Conservation (phyloP, 2,888 invertebrate genomes). For the Nomada lathburiana region DNA sequence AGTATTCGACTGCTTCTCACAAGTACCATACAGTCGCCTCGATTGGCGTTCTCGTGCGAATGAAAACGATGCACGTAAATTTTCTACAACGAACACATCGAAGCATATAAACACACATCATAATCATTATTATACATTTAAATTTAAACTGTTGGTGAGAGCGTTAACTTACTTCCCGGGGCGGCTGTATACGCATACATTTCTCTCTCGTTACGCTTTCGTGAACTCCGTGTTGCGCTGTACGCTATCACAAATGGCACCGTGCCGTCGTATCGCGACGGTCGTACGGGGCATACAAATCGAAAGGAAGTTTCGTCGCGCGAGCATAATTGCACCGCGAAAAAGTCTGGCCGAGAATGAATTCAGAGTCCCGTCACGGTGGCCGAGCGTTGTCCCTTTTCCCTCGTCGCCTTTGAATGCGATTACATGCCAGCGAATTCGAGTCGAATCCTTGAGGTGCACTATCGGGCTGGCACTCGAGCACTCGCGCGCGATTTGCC, state of each 20-base stretch:
- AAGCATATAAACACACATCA: too few species aligned
- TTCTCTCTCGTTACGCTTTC: constrained; percentile 4
- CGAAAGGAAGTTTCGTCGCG: constrained; percentile 20
- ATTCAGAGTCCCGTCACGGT: constrained; percentile 33
- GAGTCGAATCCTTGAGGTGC: constrained; percentile 47
- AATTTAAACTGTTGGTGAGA: not conserved
- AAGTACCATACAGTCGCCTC: too few species aligned
- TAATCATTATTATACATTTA: not conserved
- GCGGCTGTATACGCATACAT: too few species aligned
- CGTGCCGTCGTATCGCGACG: not conserved
- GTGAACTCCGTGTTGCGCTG: not conserved
- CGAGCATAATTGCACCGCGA: constrained; percentile 20
- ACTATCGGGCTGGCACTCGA: not conserved
- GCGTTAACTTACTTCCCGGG: too few species aligned
- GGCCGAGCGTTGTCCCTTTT: constrained; percentile 1
- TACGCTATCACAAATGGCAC: constrained; percentile 22
- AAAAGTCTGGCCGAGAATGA: constrained; percentile 6
- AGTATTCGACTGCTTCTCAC: constrained; percentile 77
- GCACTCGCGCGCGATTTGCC: constrained; percentile 35
- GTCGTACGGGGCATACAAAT: constrained; percentile 24
- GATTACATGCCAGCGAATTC: constrained; percentile 44
- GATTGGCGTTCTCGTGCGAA: too few species aligned
- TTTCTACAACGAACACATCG: too few species aligned
- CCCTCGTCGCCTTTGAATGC: constrained; percentile 17
- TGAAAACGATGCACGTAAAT: too few species aligned